These are phyloP conservation scores for Pogoniulus pusillus DNA, from an alignment of 2,797 vertebrate species.

Conservation along the genomic window DNA sequence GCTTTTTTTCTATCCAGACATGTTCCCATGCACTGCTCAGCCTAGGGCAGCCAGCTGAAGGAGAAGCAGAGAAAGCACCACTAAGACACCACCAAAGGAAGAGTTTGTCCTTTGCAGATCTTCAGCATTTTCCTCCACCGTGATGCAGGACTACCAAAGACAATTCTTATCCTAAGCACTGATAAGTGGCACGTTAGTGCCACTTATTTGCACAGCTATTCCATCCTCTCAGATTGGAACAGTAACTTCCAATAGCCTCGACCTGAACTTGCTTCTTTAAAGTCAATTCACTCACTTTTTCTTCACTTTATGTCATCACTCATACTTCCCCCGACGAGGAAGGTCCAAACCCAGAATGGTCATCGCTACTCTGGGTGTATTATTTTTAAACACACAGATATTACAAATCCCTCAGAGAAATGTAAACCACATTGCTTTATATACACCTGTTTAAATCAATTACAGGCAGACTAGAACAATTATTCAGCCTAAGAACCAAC, in stretches of 20 bases:
- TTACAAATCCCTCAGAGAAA: not conserved
- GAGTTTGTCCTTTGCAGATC: not conserved
- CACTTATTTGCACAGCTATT: not conserved
- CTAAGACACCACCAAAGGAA: not conserved
- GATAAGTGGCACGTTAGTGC: fast-evolving
- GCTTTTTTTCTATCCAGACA: not conserved
- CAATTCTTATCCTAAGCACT: not conserved
- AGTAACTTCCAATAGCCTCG: not conserved
- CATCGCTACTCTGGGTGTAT: not conserved
- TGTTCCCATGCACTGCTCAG: not conserved
- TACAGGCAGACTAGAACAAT: not conserved
- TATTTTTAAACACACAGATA: not conserved
- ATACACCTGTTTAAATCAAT: not conserved
- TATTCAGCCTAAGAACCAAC: not conserved
- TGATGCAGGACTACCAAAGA: not conserved
- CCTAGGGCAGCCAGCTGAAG: not conserved
- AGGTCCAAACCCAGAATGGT: not conserved
- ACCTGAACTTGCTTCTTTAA: fast-evolving
- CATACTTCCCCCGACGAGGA: not conserved
- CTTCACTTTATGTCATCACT: not conserved
- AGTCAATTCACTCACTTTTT: not conserved
- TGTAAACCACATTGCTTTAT: not conserved
- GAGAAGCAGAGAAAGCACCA: not conserved
- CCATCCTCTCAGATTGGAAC: not conserved
- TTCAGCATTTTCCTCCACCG: not conserved